These are phyloP conservation scores for western clawed frog (Xenopus tropicalis) DNA, from an alignment of 2,113 vertebrate species.

Conservation along the genomic window UCB_Xtro_10.0 CM004444.2:99422001-99422500, in stretches of 20 bases:
- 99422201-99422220: not conserved
- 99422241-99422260: not conserved
- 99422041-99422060: too few species aligned
- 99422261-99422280: not conserved
- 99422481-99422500: not conserved
- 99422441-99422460: not conserved
- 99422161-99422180: too few species aligned
- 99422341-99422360: slow-evolving; percentile 62
- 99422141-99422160: too few species aligned
- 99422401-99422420: not conserved
- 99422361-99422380: slow-evolving; percentile 57
- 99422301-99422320: slow-evolving; percentile 47
- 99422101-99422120: too few species aligned
- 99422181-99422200: too few species aligned
- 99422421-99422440: not conserved
- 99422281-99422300: slow-evolving; percentile 23
- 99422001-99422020: too few species aligned
- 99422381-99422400: slow-evolving; percentile 52
- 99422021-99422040: too few species aligned
- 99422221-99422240: not conserved
- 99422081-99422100: too few species aligned
- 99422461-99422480: not conserved
- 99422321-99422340: slow-evolving; percentile 60
- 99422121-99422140: too few species aligned
- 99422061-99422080: too few species aligned